Percentiles rank a stretch among this genome's conserved stretches.
Conservation (phyloP, 1,140 invertebrate species). For the Euura lappo region DNA sequence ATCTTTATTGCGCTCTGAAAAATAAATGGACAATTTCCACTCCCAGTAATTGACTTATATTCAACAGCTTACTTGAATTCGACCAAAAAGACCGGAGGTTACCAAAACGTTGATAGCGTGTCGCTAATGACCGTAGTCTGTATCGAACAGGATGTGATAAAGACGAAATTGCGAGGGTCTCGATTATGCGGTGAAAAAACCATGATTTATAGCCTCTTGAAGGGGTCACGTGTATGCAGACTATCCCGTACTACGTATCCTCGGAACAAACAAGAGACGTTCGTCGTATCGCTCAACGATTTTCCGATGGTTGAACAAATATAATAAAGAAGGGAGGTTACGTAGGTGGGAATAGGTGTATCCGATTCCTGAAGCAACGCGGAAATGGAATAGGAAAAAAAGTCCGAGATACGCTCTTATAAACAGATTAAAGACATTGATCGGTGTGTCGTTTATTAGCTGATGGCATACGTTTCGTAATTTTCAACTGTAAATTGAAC, state of each 20-base stretch:
- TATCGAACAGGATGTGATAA: no score
- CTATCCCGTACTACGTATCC: neutral
- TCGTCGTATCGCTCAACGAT: slow-evolving; percentile 14
- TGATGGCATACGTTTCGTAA: neutral
- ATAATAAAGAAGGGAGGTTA: slow-evolving; percentile 11
- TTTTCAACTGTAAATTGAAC: neutral
- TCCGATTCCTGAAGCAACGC: neutral
- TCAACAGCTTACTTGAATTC: no score
- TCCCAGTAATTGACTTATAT: no score
- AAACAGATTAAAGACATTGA: neutral
- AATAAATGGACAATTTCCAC: no score
- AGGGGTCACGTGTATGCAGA: no score
- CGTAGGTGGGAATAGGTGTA: slow-evolving; percentile 16
- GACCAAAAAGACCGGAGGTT: no score
- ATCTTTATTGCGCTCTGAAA: no score
- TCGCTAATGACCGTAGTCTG: no score
- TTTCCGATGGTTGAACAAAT: slow-evolving; percentile 16
- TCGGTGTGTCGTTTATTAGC: neutral
- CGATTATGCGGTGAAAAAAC: no score
- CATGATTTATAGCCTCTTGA: no score
- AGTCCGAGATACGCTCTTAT: neutral
- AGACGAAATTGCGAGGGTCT: no score
- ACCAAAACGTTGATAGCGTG: no score
- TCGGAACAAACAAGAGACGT: slow-evolving; percentile 13
- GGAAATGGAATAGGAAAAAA: neutral